Conservation (phyloP, 2,113 vertebrate species). For the Psephotus haematonotus region DNA sequence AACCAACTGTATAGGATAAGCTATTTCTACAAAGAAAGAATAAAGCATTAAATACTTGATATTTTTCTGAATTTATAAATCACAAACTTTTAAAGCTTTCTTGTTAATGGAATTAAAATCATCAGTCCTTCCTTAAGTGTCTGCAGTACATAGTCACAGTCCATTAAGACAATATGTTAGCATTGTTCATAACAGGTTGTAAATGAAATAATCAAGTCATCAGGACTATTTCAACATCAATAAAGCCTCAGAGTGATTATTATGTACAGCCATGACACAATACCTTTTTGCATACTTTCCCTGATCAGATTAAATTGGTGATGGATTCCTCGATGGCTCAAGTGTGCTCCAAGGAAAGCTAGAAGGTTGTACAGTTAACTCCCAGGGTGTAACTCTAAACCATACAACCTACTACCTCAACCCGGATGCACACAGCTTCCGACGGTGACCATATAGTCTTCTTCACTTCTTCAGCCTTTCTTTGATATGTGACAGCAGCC, state of each 20-base stretch:
- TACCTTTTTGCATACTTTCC: conserved; percentile 73
- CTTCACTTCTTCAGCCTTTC: conserved; percentile 78
- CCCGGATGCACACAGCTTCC: conserved; percentile 97
- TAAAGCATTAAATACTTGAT: not conserved
- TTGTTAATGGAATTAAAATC: conserved; percentile 26
- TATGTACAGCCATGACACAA: conserved; percentile 70
- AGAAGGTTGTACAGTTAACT: conserved; percentile 99
- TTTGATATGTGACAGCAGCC: conserved; percentile 68
- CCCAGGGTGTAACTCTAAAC: conserved; percentile 99
- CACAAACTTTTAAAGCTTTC: conserved; percentile 9
- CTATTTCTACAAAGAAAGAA: not conserved
- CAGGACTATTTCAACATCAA: conserved; percentile 50
- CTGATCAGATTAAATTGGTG: conserved; percentile 73
- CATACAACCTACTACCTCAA: conserved; percentile 99
- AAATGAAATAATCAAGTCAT: conserved; percentile 57
- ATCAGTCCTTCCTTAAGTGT: conserved; percentile 17
- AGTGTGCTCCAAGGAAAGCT: conserved; percentile 99
- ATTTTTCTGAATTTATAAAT: not conserved
- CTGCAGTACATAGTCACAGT: conserved; percentile 20
- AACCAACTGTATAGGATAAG: not conserved
- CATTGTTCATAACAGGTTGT: conserved; percentile 47
- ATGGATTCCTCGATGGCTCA: conserved; percentile 88
- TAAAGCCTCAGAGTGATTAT: conserved; percentile 43
- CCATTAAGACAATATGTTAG: conserved; percentile 43
- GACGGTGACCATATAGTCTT: conserved; percentile 74